Conservation (phyloP, 37 sponge, comb jelly and placozoan species). For the Halisarca cf. caerulea region DNA sequence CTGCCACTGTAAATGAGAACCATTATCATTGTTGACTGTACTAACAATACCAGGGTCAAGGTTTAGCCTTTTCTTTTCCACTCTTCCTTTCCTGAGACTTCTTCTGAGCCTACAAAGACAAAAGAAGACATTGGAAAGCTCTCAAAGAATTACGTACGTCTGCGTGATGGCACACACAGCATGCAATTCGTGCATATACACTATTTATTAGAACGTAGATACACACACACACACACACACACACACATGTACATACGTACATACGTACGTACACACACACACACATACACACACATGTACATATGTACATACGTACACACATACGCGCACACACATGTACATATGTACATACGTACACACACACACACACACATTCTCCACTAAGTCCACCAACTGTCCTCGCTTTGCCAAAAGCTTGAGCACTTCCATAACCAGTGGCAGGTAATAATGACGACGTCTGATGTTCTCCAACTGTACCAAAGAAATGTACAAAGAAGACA, state of each 20-base stretch:
- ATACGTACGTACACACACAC: background rate
- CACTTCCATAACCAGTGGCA: slow-evolving; percentile 93
- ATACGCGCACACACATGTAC: background rate
- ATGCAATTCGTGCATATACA: background rate
- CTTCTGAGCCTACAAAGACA: background rate
- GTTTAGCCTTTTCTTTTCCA: background rate
- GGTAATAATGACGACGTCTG: slow-evolving; percentile 90
- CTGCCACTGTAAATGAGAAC: too few relatives aligned
- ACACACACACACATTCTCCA: slow-evolving; percentile 46
- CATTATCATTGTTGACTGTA: too few relatives aligned
- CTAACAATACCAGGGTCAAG: too few relatives aligned
- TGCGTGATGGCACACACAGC: background rate
- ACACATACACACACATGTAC: background rate
- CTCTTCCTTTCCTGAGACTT: background rate
- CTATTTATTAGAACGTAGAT: background rate
- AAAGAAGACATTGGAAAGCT: background rate
- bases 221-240: slow-evolving; percentile 18
- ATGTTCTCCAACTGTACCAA: slow-evolving; percentile 94
- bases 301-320: background rate
- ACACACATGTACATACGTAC: background rate
- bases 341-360: background rate
- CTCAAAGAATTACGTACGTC: background rate
- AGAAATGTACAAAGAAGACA: too few relatives aligned
- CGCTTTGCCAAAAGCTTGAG: slow-evolving; percentile 86
- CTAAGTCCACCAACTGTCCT: slow-evolving; percentile 75